These are phyloP conservation scores for Platanista minor DNA, from an alignment of 2,113 vertebrate genomes.

Conservation along the genomic window DNA sequence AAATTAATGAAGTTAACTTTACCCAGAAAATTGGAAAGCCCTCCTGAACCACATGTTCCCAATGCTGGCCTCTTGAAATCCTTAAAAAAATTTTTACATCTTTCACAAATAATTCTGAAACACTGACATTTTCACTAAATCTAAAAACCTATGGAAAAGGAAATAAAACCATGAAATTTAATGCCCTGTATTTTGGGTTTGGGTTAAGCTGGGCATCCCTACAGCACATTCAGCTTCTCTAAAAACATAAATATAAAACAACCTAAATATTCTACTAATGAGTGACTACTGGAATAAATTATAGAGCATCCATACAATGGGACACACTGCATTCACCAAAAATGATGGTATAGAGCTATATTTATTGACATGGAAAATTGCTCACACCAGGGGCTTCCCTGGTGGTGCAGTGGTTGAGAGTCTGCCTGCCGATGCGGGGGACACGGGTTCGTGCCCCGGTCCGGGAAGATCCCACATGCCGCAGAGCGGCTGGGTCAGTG, in stretches of 20 bases:
- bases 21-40: neutral
- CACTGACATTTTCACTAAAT: neutral
- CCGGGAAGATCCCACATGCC: too few relatives aligned
- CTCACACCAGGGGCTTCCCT: too few relatives aligned
- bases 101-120: neutral
- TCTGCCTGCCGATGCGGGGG: too few relatives aligned
- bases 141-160: neutral
- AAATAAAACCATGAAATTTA: neutral
- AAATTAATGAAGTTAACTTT: neutral
- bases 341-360: neutral
- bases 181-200: neutral
- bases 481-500: too few relatives aligned
- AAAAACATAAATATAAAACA: constrained; percentile 14
- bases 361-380: constrained; percentile 37
- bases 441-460: too few relatives aligned
- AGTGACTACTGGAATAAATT: neutral
- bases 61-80: neutral
- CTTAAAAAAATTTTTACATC: neutral
- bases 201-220: neutral
- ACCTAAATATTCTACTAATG: neutral
- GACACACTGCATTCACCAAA: neutral
- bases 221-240: neutral
- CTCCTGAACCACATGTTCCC: neutral
- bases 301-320: neutral
- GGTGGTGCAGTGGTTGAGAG: too few relatives aligned